Percentiles rank a stretch among this genome's conserved stretches.
These are phyloP conservation scores for Trichomalopsis sarcophagae DNA, from an alignment of 1,140 invertebrate species.

Conservation along the genomic window DNA sequence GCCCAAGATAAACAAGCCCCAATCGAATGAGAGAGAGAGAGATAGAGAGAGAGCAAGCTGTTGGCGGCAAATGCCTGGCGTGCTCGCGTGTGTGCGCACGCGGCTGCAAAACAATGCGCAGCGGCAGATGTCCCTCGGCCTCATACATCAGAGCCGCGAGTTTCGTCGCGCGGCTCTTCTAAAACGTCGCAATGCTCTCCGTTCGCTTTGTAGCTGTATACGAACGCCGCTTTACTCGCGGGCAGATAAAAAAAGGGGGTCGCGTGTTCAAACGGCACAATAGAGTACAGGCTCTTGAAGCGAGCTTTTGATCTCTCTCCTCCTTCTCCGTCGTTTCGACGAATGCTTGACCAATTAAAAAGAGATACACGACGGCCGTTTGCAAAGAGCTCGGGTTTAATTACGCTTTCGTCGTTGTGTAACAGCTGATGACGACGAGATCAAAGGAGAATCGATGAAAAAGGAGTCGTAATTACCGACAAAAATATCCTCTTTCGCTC, in stretches of 20 bases:
- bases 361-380: background rate
- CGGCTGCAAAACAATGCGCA: conserved; percentile 21
- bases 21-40: background rate
- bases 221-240: background rate
- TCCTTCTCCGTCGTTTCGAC: background rate
- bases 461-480: background rate
- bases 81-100: no score
- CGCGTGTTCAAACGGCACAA: conserved; percentile 37
- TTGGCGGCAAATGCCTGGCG: no score
- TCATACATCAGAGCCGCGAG: background rate
- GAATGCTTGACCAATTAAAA: conserved; percentile 36
- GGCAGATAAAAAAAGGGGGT: background rate
- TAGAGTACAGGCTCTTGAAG: background rate
- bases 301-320: conserved; percentile 24
- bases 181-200: background rate
- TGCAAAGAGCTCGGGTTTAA: background rate
- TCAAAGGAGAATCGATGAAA: background rate
- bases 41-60: background rate
- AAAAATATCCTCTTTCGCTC: background rate
- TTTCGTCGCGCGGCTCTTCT: background rate
- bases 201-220: no score
- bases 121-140: background rate
- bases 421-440: background rate
- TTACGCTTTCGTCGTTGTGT: conserved; percentile 3
- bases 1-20: conserved; percentile 28